A percentile compares a stretch with the other conserved stretches of the same genome.
phyloP scores from a whole-genome alignment of 1,140 invertebrate genomes.

The Ostrea denselamellosa region DNA sequence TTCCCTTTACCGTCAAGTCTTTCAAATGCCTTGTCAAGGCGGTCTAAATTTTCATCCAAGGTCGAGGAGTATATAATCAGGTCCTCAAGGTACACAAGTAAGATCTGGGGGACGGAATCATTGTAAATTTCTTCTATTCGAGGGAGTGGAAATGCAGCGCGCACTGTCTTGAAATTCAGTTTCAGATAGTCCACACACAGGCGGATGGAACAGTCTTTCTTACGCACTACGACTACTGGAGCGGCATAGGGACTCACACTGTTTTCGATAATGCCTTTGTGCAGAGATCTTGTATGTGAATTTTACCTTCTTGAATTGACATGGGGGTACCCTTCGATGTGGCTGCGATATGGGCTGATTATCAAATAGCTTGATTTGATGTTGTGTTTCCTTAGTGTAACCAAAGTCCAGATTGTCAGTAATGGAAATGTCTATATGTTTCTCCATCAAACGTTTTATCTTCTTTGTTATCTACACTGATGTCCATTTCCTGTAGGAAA shows the following conservation, averaged over 20 bases:
- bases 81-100: conserved; percentile 67
- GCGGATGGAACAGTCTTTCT: conserved; percentile 64
- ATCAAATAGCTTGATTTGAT: conserved; percentile 25
- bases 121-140: conserved; percentile 77
- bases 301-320: conserved; percentile 47
- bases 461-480: background rate
- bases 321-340: background rate
- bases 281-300: conserved; percentile 44
- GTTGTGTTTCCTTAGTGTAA: conserved; percentile 5
- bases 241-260: conserved; percentile 47
- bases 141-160: conserved; percentile 81
- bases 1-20: conserved; percentile 54
- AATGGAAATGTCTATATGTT: background rate
- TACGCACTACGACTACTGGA: conserved; percentile 52
- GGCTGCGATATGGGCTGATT: conserved; percentile 24
- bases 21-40: conserved; percentile 60
- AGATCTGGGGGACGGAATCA: background rate
- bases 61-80: conserved; percentile 59
- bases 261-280: conserved; percentile 40
- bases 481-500: background rate
- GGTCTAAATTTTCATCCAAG: conserved; percentile 53
- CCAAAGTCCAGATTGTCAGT: background rate
- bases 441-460: background rate
- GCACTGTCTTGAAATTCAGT: conserved; percentile 71
- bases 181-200: conserved; percentile 49